These are phyloP conservation scores for Rhaphigaster nebulosa DNA, from an alignment of 2,888 invertebrate genomes.

Conservation along the genomic window DNA sequence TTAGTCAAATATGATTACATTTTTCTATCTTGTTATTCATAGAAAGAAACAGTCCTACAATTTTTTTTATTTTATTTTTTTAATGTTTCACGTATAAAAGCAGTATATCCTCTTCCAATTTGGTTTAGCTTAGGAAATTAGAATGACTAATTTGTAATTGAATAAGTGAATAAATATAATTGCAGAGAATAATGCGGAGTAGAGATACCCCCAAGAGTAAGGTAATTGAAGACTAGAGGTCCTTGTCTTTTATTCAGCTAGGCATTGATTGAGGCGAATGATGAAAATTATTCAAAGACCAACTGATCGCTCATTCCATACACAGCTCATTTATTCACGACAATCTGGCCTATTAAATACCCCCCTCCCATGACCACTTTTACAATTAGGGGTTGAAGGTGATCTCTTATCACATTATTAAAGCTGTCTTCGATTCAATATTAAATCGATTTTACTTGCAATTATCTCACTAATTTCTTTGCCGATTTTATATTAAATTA, in stretches of 20 bases:
- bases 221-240: neutral
- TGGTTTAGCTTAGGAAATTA: neutral
- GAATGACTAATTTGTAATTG: neutral
- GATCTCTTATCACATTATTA: constrained; percentile 18
- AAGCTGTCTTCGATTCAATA: neutral
- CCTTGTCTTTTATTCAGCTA: neutral
- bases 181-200: neutral
- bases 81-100: no score
- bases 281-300: neutral
- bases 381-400: constrained; percentile 8
- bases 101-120: no score
- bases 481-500: neutral
- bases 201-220: neutral
- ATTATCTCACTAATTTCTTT: neutral
- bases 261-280: constrained; percentile 10
- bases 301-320: neutral
- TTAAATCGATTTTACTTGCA: neutral
- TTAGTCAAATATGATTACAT: no score
- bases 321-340: constrained; percentile 13
- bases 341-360: neutral
- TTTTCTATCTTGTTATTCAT: no score
- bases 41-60: no score
- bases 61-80: no score
- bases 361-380: neutral
- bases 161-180: neutral